Base-by-base conservation (phyloP, 2,888 invertebrate genomes). In the Bruchidius siliquastri region DNA sequence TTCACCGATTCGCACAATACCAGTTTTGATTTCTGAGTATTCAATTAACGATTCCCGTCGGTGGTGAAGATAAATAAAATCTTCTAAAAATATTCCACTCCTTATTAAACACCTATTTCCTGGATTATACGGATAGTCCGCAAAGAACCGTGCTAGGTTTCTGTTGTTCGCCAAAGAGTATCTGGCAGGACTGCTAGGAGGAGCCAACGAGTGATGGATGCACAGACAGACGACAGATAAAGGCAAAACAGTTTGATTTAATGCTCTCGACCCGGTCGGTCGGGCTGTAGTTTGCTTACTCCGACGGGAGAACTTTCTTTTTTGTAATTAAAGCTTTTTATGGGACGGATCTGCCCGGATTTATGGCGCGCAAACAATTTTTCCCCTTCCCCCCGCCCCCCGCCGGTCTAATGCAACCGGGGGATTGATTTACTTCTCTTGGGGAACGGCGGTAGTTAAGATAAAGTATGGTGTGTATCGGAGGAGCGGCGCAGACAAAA, bases 221-320 rank as follows among this genome's bases (percentile, higher is more conserved):
- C 83, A 80, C 82, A 81, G 85, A 85, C 84, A 84, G 83, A 82
- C 85, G 86, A 86, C 86, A 86, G 85, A 86, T 87, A 86, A 86
- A 86, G 86, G 85, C 86, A 86, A 86, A 86, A 86, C 86, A 86
- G 85, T 86, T 85, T 86, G 86, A 86, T 86, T 86, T 86, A 86
- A 84, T 84, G 85, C 85, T 80, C 80, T 73, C 49, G 49, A 49
- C 49, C 49, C 6, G 49, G 49, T 49, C 49, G 49, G 49, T 68
- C 80, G 85, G 82, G 83, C 85, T 83, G 85, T 84, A 84, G 84
- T 85, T 85, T 85, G 84, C 84, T 84, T 82, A 82, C 20, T 26
- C 10, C 21, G 67, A 83, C 83, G 83, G 82, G 85, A 85, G 83
- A 85, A 85, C 83, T 84, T 84, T 81, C 84, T 84, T 85, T 86